Evolutionary conservation across 2,888 invertebrate genomes (phyloP).

Genomic region (Cordylochernes scorpioides): DNA sequence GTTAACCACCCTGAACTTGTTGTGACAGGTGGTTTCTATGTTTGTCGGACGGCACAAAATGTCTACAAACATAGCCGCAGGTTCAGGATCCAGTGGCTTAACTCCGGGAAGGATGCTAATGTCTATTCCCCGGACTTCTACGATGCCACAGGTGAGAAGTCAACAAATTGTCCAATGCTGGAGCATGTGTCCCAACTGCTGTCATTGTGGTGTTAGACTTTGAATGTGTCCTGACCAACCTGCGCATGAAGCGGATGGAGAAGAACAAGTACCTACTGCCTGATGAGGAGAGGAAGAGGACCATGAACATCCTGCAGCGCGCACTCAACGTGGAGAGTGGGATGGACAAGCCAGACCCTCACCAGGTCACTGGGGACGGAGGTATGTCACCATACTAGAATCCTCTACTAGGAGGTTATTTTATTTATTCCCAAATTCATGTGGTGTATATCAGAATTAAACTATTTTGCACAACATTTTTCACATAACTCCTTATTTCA

Average conservation of each 20-base stretch:
- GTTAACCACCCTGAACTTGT: not conserved
- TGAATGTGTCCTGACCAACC: slow-evolving; percentile 61
- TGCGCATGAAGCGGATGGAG: slow-evolving; percentile 43
- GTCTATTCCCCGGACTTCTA: slow-evolving; percentile 69
- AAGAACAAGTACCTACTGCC: slow-evolving; percentile 42
- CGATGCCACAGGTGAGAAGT: slow-evolving; percentile 42
- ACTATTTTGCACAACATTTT: too few relatives aligned
- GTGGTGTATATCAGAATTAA: too few relatives aligned
- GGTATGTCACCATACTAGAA: slow-evolving; percentile 5
- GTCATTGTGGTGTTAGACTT: slow-evolving; percentile 34
- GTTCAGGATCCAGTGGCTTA: slow-evolving; percentile 64
- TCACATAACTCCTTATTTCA: too few relatives aligned
- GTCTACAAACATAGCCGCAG: slow-evolving; percentile 56
- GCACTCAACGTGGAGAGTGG: slow-evolving; percentile 55
- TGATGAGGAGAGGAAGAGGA: slow-evolving; percentile 43
- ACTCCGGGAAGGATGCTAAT: slow-evolving; percentile 20
- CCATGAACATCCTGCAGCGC: slow-evolving; percentile 51
- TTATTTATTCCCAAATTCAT: too few relatives aligned
- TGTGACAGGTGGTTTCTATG: slow-evolving; percentile 22
- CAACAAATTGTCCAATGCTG: too few relatives aligned
- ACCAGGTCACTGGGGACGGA: slow-evolving; percentile 13
- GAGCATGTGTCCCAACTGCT: slow-evolving; percentile 4
- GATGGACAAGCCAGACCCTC: slow-evolving; percentile 28
- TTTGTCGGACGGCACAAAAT: slow-evolving; percentile 70
- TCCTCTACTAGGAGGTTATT: too few relatives aligned